These are phyloP conservation scores for Neodiprion lecontei DNA, from an alignment of 1,140 invertebrate species.

Conservation along the genomic window DNA sequence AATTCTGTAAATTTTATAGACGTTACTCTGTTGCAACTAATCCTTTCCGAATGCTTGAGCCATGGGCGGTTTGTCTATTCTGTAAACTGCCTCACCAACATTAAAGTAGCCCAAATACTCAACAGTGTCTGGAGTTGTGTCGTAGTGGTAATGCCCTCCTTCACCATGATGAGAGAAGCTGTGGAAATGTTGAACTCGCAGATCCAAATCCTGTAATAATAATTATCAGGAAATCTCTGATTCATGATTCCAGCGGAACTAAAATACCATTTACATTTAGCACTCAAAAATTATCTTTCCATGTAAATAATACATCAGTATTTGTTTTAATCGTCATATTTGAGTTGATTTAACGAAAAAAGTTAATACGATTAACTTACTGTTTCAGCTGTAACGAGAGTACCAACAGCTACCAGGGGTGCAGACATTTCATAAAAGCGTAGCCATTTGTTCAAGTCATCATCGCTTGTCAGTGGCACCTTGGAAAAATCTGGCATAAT, in stretches of 20 bases:
- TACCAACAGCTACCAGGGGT: conserved; percentile 86
- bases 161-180: conserved; percentile 86
- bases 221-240: conserved; percentile 7
- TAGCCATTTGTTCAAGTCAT: conserved; percentile 87
- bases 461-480: conserved; percentile 73
- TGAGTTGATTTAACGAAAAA: background rate
- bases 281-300: background rate
- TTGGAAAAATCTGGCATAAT: conserved; percentile 93
- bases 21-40: conserved; percentile 44
- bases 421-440: conserved; percentile 89
- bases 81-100: conserved; percentile 74
- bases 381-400: conserved; percentile 85
- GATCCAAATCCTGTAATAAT: conserved; percentile 76
- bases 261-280: background rate
- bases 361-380: conserved; percentile 62
- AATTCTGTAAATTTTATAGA: conserved; percentile 11
- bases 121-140: conserved; percentile 84
- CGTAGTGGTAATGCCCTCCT: conserved; percentile 96
- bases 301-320: background rate
- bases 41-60: conserved; percentile 66
- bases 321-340: background rate
- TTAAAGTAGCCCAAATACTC: conserved; percentile 90
- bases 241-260: background rate
- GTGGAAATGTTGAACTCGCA: conserved; percentile 94
- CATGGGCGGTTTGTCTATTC: conserved; percentile 78